These are phyloP conservation scores for Zoanthus sansibaricus DNA, from an alignment of 92 coral and sea anemone species.

Conservation along the genomic window DNA sequence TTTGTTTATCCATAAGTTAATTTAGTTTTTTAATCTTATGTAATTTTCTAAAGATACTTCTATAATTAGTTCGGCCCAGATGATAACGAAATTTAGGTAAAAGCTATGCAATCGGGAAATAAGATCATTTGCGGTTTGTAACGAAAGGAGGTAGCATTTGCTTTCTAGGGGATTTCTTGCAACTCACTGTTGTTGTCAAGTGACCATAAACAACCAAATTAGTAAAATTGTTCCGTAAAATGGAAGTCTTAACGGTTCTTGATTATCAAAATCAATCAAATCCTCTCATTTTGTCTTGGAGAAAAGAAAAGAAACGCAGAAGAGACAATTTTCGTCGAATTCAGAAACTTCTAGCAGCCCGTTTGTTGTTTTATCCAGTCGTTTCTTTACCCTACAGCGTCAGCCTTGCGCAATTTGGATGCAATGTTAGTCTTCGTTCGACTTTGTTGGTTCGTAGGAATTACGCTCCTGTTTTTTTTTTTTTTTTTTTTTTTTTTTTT, in stretches of 20 bases:
- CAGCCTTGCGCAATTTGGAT: slow-evolving; percentile 2
- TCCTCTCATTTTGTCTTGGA: neutral
- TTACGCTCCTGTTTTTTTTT: neutral
- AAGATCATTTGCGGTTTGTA: neutral
- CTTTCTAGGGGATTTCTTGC: neutral
- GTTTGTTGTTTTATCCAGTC: slow-evolving; percentile 28
- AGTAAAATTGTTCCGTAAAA: neutral
- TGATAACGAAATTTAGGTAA: neutral
- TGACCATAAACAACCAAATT: neutral
- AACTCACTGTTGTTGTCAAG: neutral
- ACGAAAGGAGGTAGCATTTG: neutral
- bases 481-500: neutral
- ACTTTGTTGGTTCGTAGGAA: slow-evolving; percentile 15
- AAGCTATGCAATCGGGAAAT: neutral
- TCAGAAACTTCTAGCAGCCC: neutral
- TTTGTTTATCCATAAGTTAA: neutral
- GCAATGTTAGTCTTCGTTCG: neutral
- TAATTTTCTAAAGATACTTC: neutral
- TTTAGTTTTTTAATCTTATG: neutral
- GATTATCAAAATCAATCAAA: neutral
- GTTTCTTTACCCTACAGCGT: neutral
- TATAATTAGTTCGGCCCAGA: neutral
- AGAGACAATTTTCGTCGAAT: neutral
- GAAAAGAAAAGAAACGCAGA: slow-evolving; percentile 18
- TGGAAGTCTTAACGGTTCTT: slow-evolving; percentile 13